These are phyloP conservation scores for Nymphicus hollandicus DNA, from an alignment of 2,113 vertebrate species.

Conservation along the genomic window DNA sequence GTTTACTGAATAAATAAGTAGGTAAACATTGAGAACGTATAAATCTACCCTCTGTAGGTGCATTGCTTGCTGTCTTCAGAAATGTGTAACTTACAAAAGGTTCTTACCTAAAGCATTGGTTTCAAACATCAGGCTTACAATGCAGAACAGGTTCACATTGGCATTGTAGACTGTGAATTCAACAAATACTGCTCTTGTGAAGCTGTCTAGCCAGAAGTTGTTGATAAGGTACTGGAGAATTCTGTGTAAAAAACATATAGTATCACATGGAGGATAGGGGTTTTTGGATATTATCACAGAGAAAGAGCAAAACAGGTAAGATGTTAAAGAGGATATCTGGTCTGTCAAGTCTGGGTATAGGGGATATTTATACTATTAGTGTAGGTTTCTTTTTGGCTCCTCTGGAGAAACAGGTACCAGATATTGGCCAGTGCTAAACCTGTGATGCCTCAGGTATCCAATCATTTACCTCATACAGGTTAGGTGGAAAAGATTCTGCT, in stretches of 20 bases:
- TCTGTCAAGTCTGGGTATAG: background rate
- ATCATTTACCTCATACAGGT: background rate
- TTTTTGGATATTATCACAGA: background rate
- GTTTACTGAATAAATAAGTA: background rate
- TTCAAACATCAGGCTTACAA: slow-evolving; percentile 86
- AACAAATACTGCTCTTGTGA: slow-evolving; percentile 89
- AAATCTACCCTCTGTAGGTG: background rate
- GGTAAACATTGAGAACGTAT: background rate
- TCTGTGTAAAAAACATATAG: slow-evolving; percentile 62
- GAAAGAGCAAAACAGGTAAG: background rate
- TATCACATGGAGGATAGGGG: background rate
- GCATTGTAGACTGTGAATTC: slow-evolving; percentile 97
- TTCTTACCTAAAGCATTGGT: slow-evolving; percentile 84
- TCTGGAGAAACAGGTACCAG: background rate
- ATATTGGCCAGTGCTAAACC: background rate
- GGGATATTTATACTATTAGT: background rate
- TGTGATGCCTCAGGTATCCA: background rate
- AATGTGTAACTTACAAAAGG: background rate
- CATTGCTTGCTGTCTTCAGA: background rate
- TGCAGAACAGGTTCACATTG: slow-evolving; percentile 93
- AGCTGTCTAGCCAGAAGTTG: slow-evolving; percentile 86
- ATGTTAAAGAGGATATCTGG: background rate
- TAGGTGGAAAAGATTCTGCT: background rate
- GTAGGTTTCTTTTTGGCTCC: background rate
- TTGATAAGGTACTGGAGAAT: slow-evolving; percentile 85